A percentile compares a stretch with the other conserved stretches of the same genome.
These are phyloP conservation scores for Neosalanx taihuensis DNA, from an alignment of 2,797 vertebrate species.

Conservation along the genomic window DNA sequence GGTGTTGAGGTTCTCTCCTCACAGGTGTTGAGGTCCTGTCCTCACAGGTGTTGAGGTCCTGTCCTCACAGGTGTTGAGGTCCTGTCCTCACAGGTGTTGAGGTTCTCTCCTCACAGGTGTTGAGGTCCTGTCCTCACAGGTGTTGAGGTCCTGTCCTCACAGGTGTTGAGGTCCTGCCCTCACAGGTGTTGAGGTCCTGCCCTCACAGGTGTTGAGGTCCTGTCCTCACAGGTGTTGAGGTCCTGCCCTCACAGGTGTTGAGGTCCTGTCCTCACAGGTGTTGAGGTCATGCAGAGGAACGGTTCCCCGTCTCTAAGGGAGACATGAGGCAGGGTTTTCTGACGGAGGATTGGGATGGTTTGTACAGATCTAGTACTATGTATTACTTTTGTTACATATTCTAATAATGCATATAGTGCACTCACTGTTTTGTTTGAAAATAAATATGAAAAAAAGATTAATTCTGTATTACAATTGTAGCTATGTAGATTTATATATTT, in stretches of 20 bases:
- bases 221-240: no score
- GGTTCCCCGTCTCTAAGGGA: constrained; percentile 55
- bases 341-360: constrained; percentile 69
- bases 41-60: background rate
- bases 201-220: background rate
- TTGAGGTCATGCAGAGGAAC: background rate
- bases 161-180: background rate
- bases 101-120: background rate
- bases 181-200: background rate
- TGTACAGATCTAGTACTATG: constrained; percentile 80
- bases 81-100: no score
- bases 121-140: background rate
- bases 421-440: constrained; percentile 69
- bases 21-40: background rate
- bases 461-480: constrained; percentile 56
- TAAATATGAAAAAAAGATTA: constrained; percentile 58
- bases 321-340: constrained; percentile 49
- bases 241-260: background rate
- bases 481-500: constrained; percentile 76
- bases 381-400: constrained; percentile 75
- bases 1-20: background rate
- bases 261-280: background rate
- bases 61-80: background rate
- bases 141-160: background rate
- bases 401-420: constrained; percentile 70